Conservation (phyloP, 2,113 vertebrate species). For the Bubo scandiacus region DNA sequence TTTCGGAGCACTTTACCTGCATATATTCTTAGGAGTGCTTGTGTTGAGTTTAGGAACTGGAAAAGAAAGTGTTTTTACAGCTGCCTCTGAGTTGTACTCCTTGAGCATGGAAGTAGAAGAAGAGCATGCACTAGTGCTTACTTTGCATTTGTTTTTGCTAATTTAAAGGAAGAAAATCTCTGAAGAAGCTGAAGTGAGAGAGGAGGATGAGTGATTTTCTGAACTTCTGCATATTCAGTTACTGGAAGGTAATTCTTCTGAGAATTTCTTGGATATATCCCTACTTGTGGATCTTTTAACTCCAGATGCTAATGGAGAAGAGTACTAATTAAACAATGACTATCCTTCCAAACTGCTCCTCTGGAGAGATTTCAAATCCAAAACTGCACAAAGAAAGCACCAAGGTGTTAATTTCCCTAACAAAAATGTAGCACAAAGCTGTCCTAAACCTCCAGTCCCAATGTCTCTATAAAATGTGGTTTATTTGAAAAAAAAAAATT, state of each 20-base stretch:
- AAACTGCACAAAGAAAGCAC: neutral
- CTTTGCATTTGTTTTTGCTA: neutral
- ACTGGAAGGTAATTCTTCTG: constrained; percentile 9
- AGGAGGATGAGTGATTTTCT: neutral
- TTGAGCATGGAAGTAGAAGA: neutral
- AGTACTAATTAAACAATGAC: constrained; percentile 51
- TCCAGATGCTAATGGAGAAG: constrained; percentile 23
- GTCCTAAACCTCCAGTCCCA: neutral
- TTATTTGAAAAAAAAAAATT: neutral
- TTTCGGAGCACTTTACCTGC: neutral
- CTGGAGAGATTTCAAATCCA: constrained; percentile 28
- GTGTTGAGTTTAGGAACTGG: neutral
- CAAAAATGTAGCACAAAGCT: neutral
- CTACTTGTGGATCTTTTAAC: constrained; percentile 22
- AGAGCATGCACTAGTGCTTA: neutral
- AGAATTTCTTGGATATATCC: constrained; percentile 20
- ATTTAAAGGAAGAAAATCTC: constrained; percentile 13
- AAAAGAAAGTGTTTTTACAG: neutral
- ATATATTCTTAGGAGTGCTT: neutral
- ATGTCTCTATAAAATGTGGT: neutral
- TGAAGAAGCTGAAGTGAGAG: neutral
- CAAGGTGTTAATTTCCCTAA: neutral
- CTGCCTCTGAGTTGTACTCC: neutral
- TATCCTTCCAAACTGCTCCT: neutral
- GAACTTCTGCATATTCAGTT: constrained; percentile 26